Evolutionary conservation across 2,797 vertebrate genomes (phyloP), one percentile per base, ranked within the genome.

Genomic region (Channallabes apus): DNA sequence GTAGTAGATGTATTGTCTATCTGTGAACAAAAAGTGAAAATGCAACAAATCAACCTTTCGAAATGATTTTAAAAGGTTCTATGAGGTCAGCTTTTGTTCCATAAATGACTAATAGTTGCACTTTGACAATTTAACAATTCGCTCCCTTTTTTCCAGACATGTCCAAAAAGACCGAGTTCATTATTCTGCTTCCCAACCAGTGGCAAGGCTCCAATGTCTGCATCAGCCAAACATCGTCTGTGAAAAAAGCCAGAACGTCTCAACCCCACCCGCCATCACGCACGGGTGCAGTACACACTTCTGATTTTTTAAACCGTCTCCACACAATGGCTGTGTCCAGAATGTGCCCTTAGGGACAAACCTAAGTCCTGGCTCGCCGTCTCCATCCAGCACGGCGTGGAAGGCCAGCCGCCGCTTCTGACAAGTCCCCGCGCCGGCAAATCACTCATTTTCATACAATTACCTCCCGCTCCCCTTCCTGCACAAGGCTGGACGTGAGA

Each of bases 361-460:
- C 79, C 79, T 83, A 80, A 87, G 71, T 88, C 73, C 79, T 85
- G 5, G 67, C 58, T 76, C 7, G 62, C 79, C 56, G 69, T 82
- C 86, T 84, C 86, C 87, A 82, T 86, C 87, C 81, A 87, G 80
- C n/a, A 46, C 51, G 85, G 18, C 71, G 62, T 88, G 88, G 87
- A 91, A 90, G 89, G 90, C 90, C 69, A 80, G 86, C 90, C 86
- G 90, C 89, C 90, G 89, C 92, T 93, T 88, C 90, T 90, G 87
- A 90, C 89, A 91, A 90, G 89, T 91, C 91, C 89, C 90, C 17
- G 89, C 86, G 89, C 82, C 88, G 83, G 93, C 94, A 94, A 95
- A 95, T 95, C 94, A 95, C 93, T 95, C 93, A 94, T 92, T 94
- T 93, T 94, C 91, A 94, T 93, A 96, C 95, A 96, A 95, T 95